Evolutionary conservation across 2,113 vertebrate genomes (phyloP), one percentile per base, ranked within the genome.

Genomic region (Phyllostomus discolor): DNA sequence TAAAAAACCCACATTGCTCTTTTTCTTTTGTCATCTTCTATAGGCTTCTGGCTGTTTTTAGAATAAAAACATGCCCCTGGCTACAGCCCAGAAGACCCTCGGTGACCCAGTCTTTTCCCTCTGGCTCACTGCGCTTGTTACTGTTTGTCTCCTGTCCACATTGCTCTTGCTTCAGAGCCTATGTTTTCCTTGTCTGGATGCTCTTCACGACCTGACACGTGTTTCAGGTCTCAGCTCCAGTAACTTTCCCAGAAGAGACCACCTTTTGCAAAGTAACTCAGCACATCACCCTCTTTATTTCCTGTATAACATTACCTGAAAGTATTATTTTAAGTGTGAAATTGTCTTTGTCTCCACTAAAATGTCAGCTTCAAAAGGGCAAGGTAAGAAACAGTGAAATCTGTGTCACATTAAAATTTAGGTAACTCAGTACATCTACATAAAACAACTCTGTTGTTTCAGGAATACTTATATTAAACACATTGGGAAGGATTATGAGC

Each of bases 301-400:
- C 41, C n/a, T 28, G 31, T 24, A 20, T 73, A 78, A 41, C 17
- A 62, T 48, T 75, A 28, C 79, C 43, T 95, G 43, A 90, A 73
- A n/a, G 57, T 31, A 84, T n/a, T 69, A 16, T 46, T 82, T 87
- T 88, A 50, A 81, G n/a, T n/a, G 50, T 88, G 35, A 72, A 84
- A 35, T 83, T 83, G 62, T 31, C 64, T 76, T 92, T 85, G 52
- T 19, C 17, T 83, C 35, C 41, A 70, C 12, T 33, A 41, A 78
- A 64, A 94, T 43, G 33, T 31, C 54, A 82, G 38, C 81, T 76
- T 89, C 41, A 48, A 35, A 31, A 82, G 43, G 26, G 26, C 33
- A 66, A 92, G 57, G 15, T 75, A 80, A 46, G 57, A 73, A 92
- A 67, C 17, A 54, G 26, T 46, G 59, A 89, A 85, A 48, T n/a